A percentile compares a stretch with the other conserved stretches of the same genome.
phyloP scores from a whole-genome alignment of 2,113 vertebrate species.

The Bucco capensis region DNA sequence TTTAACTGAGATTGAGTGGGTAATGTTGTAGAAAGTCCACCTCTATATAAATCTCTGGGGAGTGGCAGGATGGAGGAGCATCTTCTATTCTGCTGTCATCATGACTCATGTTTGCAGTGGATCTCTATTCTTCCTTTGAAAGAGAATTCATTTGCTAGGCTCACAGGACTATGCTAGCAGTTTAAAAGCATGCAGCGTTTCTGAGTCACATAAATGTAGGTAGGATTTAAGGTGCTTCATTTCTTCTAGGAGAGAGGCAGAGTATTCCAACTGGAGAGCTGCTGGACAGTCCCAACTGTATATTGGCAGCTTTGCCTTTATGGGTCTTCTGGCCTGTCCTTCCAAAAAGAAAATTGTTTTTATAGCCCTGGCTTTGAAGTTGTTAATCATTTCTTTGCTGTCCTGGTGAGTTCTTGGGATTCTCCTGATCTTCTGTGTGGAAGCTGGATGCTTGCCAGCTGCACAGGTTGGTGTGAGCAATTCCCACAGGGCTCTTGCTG shows the following conservation, averaged over 20 bases:
- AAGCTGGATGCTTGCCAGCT: constrained; percentile 4
- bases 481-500: constrained; percentile 35
- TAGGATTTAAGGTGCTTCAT: background rate
- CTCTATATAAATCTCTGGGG: background rate
- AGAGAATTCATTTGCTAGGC: background rate
- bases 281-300: background rate
- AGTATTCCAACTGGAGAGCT: background rate
- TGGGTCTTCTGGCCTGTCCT: background rate
- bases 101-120: background rate
- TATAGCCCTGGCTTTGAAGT: background rate
- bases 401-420: background rate
- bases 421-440: background rate
- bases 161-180: background rate
- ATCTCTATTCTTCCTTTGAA: background rate
- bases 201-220: background rate
- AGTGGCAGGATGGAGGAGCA: background rate
- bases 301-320: background rate
- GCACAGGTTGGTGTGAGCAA: background rate
- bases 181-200: background rate
- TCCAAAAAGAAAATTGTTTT: background rate
- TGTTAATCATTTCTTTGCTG: background rate
- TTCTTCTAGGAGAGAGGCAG: background rate
- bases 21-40: accelerated
- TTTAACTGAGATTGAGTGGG: background rate
- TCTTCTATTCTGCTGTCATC: background rate